Percentiles rank a stretch among this genome's conserved stretches.
Evolutionary conservation across 2,888 invertebrate species (phyloP).

Genomic region (Habroteleia sp.): DNA sequence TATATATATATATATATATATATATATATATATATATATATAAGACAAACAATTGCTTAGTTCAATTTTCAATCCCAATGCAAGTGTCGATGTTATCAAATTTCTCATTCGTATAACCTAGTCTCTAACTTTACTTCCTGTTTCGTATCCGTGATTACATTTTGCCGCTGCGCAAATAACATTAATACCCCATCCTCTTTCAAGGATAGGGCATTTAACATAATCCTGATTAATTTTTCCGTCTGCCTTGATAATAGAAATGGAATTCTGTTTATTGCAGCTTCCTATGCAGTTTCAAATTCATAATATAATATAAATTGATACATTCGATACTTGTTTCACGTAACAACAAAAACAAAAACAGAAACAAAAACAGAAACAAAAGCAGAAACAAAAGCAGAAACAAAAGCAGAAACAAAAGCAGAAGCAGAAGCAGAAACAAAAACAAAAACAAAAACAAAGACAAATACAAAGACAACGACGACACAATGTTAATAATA

Average conservation of each 20-base stretch:
- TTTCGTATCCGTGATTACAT: slow-evolving; percentile 47
- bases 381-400: no score
- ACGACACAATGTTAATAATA: no score
- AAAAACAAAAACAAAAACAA: no score
- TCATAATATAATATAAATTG: not conserved
- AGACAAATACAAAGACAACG: no score
- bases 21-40: slow-evolving; percentile 21
- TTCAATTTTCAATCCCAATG: slow-evolving; percentile 55
- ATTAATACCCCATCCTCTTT: slow-evolving; percentile 26
- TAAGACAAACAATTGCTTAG: slow-evolving; percentile 49
- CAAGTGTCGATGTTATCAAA: slow-evolving; percentile 57
- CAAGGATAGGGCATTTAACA: slow-evolving; percentile 29
- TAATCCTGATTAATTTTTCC: slow-evolving; percentile 27
- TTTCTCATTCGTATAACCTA: slow-evolving; percentile 53
- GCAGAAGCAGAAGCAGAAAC: no score
- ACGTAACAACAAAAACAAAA: no score
- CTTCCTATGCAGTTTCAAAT: no score
- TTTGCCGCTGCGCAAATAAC: slow-evolving; percentile 38
- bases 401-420: no score
- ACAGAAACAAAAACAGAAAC: no score
- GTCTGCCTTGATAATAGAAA: not conserved
- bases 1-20: slow-evolving; percentile 19
- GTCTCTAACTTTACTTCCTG: slow-evolving; percentile 59
- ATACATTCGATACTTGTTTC: no score
- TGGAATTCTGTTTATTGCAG: not conserved